Evolutionary conservation across 2,888 invertebrate species (phyloP), one percentile per base, ranked within the genome.

Genomic region (Drosophila rellima): DNA sequence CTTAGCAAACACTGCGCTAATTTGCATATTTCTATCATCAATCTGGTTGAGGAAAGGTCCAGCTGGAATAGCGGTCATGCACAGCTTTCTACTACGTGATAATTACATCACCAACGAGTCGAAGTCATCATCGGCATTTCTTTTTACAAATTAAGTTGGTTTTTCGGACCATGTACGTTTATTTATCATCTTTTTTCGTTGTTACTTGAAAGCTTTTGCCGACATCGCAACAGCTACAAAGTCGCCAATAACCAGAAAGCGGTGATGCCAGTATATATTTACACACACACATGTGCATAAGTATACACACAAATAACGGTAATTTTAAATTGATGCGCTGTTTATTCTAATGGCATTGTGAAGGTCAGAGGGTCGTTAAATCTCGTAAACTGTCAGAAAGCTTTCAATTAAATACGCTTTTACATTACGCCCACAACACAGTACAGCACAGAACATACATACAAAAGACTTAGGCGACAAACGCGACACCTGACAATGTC

Each of bases 61-160:
- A 57, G 23, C 40, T 42, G 20, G n/a, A 10, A 35, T n/a, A 35
- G 35, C 20, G 50, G 11, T 35, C 20, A 35, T 50, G 47, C 51
- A 11, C 52, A 62, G 84, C 88, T 89, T 88, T 89, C 90, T 85
- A 72, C 88, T 74, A 70, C 56, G 55, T 62, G 72, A 68, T 88
- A 88, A 89, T 85, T 85, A 89, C 90, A 89, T 89, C 85, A 89
- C 82, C 88, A 57, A 35, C 65, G 35, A 55, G 55, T 61, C 62
- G 42, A 39, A 51, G 50, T 37, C 55, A 31, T 45, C 44, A 57
- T 55, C 26, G 50, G 29, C 67, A 71, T 77, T 70, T 67, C 63
- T 70, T 61, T 76, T 54, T 48, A 61, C 45, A 74, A 62, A 74
- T 62, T 74, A 54, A 62, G 31, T 72, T 71, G 48, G 31, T 50